Conservation (phyloP, 2,113 vertebrate species). For the Rattus norvegicus region GRCr8 NC_086034.1:88926001-88926500, state of each 20-base stretch:
- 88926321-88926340: not conserved
- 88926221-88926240: not conserved
- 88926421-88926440: not conserved
- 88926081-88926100: not conserved
- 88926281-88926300: not conserved
- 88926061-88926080: slow-evolving; percentile 60
- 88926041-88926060: slow-evolving; percentile 61
- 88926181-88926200: not conserved
- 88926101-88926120: slow-evolving; percentile 44
- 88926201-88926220: not conserved
- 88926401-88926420: not conserved
- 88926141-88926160: not conserved
- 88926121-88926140: not conserved
- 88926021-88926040: slow-evolving; percentile 63
- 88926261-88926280: not conserved
- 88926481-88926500: not conserved
- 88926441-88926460: not conserved
- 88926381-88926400: no score
- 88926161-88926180: not conserved
- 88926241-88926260: not conserved
- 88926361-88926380: not conserved
- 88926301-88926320: not conserved
- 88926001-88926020: slow-evolving; percentile 74
- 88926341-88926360: not conserved
- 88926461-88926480: not conserved